These are phyloP conservation scores for Phalacrocorax aristotelis DNA, from an alignment of 2,113 vertebrate genomes.

Conservation along the genomic window DNA sequence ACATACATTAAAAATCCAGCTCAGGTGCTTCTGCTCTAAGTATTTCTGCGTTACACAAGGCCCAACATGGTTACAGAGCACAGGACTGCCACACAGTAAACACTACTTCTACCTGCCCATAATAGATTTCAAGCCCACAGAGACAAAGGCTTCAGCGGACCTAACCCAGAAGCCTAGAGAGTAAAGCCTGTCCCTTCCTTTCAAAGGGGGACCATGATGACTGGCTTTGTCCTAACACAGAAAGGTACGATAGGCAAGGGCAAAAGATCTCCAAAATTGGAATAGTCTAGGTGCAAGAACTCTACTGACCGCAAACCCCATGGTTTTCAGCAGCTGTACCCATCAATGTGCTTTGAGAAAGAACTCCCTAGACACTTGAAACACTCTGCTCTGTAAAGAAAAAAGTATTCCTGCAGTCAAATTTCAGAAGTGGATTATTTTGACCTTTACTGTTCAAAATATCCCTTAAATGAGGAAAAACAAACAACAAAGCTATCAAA, in stretches of 20 bases:
- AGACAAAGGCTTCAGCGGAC: not conserved
- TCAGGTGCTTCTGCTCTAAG: not conserved
- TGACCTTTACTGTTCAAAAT: constrained; percentile 1
- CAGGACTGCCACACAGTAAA: not conserved
- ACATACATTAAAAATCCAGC: not conserved
- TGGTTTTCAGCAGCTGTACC: not conserved
- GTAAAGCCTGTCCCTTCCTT: not conserved
- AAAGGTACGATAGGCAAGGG: not conserved
- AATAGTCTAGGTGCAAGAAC: not conserved
- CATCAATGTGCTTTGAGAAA: not conserved
- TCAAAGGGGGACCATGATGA: not conserved
- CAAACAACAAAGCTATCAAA: constrained; percentile 8
- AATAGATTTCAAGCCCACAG: not conserved
- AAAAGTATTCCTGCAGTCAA: not conserved
- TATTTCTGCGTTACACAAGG: not conserved
- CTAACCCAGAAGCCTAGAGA: not conserved
- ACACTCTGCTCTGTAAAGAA: not conserved
- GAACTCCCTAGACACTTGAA: not conserved
- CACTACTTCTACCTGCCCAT: not conserved
- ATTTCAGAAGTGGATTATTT: not conserved
- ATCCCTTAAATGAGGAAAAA: constrained; percentile 22
- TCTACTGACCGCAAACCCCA: not conserved
- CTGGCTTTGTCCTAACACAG: not conserved
- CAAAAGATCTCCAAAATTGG: not conserved
- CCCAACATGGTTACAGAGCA: fast-evolving